Evolutionary conservation across 1,140 invertebrate genomes (phyloP).

Genomic region (Psilanteris sp.): DNA sequence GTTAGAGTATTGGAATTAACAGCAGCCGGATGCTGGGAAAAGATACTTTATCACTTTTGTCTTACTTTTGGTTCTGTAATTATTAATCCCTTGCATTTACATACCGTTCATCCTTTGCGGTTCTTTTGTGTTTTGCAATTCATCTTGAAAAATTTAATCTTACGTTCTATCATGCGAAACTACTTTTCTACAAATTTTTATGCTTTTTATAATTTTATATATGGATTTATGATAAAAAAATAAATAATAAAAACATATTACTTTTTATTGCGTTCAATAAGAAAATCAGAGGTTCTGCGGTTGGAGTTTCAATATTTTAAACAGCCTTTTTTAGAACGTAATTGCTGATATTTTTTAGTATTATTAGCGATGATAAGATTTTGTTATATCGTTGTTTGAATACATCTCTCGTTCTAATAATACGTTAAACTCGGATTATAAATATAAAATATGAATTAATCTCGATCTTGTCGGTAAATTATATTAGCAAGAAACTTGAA

Average conservation of each 20-base stretch:
- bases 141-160: slow-evolving; percentile 36
- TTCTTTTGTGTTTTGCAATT: slow-evolving; percentile 41
- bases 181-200: too few species aligned
- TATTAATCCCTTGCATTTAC: slow-evolving; percentile 59
- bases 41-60: slow-evolving; percentile 65
- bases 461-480: slow-evolving; percentile 59
- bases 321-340: too few species aligned
- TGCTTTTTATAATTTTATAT: too few species aligned
- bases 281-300: too few species aligned
- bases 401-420: slow-evolving; percentile 48
- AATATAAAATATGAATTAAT: slow-evolving; percentile 61
- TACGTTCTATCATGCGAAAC: slow-evolving; percentile 14
- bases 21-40: slow-evolving; percentile 65
- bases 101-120: slow-evolving; percentile 45
- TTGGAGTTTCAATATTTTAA: too few species aligned
- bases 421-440: slow-evolving; percentile 49
- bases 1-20: slow-evolving; percentile 63
- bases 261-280: too few species aligned
- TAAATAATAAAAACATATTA: too few species aligned
- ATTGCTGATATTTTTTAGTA: slow-evolving; percentile 29
- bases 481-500: slow-evolving; percentile 61
- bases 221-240: too few species aligned
- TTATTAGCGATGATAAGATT: slow-evolving; percentile 39
- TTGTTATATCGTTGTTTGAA: slow-evolving; percentile 46
- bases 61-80: slow-evolving; percentile 57